Percentiles rank a stretch among this genome's conserved stretches.
Conservation (phyloP, 2,888 invertebrate genomes). For the Acleris literana region DNA sequence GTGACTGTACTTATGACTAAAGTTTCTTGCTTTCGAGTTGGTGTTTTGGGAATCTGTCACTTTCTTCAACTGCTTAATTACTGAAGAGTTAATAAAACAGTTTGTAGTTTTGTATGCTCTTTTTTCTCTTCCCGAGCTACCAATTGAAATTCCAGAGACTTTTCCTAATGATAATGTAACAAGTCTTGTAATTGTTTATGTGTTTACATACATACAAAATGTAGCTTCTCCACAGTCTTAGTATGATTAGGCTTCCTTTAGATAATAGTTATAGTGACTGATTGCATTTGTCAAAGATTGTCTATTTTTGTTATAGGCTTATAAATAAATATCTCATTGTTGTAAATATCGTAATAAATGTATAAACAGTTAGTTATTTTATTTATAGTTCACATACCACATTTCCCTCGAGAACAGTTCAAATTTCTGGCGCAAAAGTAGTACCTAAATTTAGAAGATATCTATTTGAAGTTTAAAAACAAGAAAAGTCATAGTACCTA, state of each 20-base stretch:
- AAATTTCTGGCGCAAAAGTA: too few species aligned
- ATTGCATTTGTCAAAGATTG: slow-evolving; percentile 8
- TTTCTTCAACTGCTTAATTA: too few species aligned
- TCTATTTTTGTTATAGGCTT: slow-evolving; percentile 19
- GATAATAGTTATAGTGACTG: slow-evolving; percentile 6
- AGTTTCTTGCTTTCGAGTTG: background rate
- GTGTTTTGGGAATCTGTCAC: too few species aligned
- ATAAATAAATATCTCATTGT: slow-evolving; percentile 19
- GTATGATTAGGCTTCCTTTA: slow-evolving; percentile 3
- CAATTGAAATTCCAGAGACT: too few species aligned
- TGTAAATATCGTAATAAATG: slow-evolving; percentile 35
- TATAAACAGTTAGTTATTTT: slow-evolving; percentile 20
- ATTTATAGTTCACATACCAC: background rate
- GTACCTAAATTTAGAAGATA: too few species aligned
- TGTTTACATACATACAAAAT: background rate
- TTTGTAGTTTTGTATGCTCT: too few species aligned
- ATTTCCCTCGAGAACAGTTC: too few species aligned
- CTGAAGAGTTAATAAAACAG: too few species aligned
- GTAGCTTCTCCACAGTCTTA: background rate
- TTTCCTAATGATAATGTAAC: background rate
- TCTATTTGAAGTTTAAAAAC: too few species aligned
- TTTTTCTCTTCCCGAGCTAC: too few species aligned
- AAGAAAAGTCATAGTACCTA: too few species aligned
- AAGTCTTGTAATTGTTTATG: too few species aligned
- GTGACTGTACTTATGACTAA: background rate